Evolutionary conservation across 2,888 invertebrate genomes (phyloP).

Genomic region (Junonia oenone): DNA sequence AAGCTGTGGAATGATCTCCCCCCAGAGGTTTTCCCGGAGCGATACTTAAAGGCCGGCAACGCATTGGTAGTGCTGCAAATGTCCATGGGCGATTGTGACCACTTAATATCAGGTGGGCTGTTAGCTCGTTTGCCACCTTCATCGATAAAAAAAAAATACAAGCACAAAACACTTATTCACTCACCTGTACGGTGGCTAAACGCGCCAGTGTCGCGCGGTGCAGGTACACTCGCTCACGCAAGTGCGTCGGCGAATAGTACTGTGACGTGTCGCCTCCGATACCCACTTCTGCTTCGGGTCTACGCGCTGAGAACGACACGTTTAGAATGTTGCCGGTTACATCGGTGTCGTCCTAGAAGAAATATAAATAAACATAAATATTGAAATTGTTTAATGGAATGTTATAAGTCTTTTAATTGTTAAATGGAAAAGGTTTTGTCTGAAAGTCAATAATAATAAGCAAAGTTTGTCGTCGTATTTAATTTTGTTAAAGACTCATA

Average conservation of each 20-base stretch:
- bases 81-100: too few species aligned
- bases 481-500: too few species aligned
- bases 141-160: too few species aligned
- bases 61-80: too few species aligned
- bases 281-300: constrained; percentile 85
- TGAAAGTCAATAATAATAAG: background rate
- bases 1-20: too few species aligned
- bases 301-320: constrained; percentile 93
- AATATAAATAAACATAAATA: background rate
- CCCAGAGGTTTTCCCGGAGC: too few species aligned
- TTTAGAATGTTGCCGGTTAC: constrained; percentile 92
- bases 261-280: constrained; percentile 81
- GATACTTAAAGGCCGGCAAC: too few species aligned
- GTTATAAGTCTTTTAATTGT: background rate
- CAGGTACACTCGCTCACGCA: constrained; percentile 96
- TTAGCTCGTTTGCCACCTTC: too few species aligned
- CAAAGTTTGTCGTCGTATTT: background rate
- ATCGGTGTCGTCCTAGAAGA: constrained; percentile 91
- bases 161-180: too few species aligned
- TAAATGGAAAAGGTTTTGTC: too few species aligned
- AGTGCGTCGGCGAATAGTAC: constrained; percentile 92
- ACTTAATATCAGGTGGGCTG: too few species aligned
- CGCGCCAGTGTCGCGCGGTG: constrained; percentile 92
- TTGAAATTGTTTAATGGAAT: background rate
- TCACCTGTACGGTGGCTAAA: constrained; percentile 90